Evolutionary conservation across 2,888 invertebrate genomes (phyloP), one percentile per base, ranked within the genome.

Genomic region (Stegophylla sp.): DNA sequence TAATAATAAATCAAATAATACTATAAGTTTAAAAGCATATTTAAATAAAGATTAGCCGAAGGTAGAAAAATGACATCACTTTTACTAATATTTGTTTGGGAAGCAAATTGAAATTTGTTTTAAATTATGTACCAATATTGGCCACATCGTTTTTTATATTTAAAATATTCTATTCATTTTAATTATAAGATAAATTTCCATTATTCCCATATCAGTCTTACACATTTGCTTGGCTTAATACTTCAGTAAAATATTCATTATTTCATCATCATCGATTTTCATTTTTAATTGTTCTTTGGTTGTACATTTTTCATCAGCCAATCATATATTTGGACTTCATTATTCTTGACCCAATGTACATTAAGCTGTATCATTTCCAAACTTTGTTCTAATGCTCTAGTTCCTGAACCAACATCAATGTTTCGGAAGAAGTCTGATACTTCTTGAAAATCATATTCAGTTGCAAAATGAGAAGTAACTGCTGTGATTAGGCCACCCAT

Each of bases 281-380:
- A 41, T 23, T 64, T 75, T 66, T 53, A 26, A 34, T 61, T 45
- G 20, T 43, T 26, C 53, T 45, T 73, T 13, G 45, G 15, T 63
- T 69, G 63, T 56, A 73, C 34, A 51, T 83, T 82, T 48, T 63
- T 86, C 71, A 85, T 85, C 17, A 91, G 87, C 91, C 91, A 91
- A 71, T 86, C 85, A 81, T 88, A 87, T 45, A 91, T 88, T 48
- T 87, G 86, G 0, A 88, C 87, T 56, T 89, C 89, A 84, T 90
- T 89, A 48, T 87, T 86, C 59, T 88, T 86, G 63, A 94, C 92
- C 94, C 95, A 95, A 83, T 92, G 91, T 1, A 94, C 91, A 88
- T 95, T 95, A 26, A 93, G 89, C 15, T 91, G 91, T 34, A 94
- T 93, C 1, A 90, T 92, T 87, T 95, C 95, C 66, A 94, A 86